phyloP scores from a whole-genome alignment of 2,113 vertebrate genomes.

The Porphyrio hochstetteri region DNA sequence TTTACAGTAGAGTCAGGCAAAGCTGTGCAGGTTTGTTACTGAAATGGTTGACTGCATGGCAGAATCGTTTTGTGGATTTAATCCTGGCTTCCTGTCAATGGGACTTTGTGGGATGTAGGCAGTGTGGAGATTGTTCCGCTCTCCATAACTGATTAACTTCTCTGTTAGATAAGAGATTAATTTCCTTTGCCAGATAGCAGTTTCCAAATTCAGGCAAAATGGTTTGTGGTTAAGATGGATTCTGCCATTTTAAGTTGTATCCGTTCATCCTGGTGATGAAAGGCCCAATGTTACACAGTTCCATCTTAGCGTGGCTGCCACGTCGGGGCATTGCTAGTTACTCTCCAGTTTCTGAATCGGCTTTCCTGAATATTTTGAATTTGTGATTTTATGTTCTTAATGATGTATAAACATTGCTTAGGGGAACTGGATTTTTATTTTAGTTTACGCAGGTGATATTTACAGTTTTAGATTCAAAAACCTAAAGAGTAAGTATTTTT shows the following conservation, averaged over 20 bases:
- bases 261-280: not conserved
- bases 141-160: not conserved
- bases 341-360: not conserved
- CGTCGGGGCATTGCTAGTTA: not conserved
- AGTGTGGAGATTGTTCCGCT: not conserved
- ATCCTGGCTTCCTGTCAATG: not conserved
- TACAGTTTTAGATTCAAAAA: not conserved
- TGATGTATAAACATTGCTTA: not conserved
- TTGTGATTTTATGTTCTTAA: not conserved
- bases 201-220: not conserved
- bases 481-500: not conserved
- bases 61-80: not conserved
- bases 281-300: not conserved
- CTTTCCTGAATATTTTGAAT: not conserved
- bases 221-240: accelerated
- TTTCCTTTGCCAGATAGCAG: not conserved
- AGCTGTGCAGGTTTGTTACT: not conserved
- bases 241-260: not conserved
- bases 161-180: not conserved
- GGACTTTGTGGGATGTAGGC: not conserved
- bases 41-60: not conserved
- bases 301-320: not conserved
- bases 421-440: not conserved
- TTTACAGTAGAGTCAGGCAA: not conserved
- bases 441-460: not conserved